A percentile compares a stretch with the other conserved stretches of the same genome.
Evolutionary conservation across 2,888 invertebrate species (phyloP).

Genomic region (Lepidochrysops patricia): DNA sequence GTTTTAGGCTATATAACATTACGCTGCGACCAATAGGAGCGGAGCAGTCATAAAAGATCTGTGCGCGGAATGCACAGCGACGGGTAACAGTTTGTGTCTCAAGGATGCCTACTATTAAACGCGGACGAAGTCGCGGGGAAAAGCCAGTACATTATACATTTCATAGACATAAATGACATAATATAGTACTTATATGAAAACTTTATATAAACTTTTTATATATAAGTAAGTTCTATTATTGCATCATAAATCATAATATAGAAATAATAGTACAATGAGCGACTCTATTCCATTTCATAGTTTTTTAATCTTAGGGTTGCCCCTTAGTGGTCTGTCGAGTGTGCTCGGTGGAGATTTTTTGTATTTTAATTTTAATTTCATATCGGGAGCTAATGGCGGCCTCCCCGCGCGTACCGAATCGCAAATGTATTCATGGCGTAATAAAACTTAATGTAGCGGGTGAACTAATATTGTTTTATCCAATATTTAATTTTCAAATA

Average conservation of each 20-base stretch:
- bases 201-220: too few relatives aligned
- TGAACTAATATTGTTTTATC: constrained; percentile 74
- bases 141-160: too few relatives aligned
- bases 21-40: too few relatives aligned
- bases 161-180: too few relatives aligned
- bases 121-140: too few relatives aligned
- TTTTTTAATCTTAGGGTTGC: constrained; percentile 62
- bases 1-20: too few relatives aligned
- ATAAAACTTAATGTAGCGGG: constrained; percentile 72
- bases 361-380: constrained; percentile 75
- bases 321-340: constrained; percentile 70
- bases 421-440: constrained; percentile 66
- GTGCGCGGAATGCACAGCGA: too few relatives aligned
- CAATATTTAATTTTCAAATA: constrained; percentile 69
- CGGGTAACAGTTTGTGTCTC: too few relatives aligned
- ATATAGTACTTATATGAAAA: too few relatives aligned
- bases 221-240: not conserved
- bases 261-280: constrained; percentile 15
- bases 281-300: constrained; percentile 42
- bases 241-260: not conserved
- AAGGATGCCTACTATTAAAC: too few relatives aligned
- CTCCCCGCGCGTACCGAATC: constrained; percentile 71
- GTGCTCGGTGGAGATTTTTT: constrained; percentile 65
- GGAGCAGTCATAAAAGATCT: too few relatives aligned
- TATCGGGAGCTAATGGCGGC: constrained; percentile 70